Conservation (phyloP, 2,797 vertebrate genomes). For the Margarornis squamiger region DNA sequence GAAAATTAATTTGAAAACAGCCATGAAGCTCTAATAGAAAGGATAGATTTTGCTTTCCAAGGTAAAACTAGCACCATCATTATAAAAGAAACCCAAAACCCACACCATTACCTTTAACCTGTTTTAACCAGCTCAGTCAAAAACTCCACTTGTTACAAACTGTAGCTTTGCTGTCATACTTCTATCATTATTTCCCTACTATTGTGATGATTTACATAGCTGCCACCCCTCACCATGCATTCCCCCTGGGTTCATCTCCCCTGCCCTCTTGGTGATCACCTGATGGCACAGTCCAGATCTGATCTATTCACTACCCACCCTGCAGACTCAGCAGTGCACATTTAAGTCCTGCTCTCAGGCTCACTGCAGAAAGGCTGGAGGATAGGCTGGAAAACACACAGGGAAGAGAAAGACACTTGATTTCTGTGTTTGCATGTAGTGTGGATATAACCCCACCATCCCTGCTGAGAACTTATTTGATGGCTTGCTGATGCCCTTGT, state of each 20-base stretch:
- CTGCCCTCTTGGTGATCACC: background rate
- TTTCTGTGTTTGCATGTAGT: background rate
- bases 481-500: background rate
- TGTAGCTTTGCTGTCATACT: background rate
- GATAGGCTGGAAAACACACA: background rate
- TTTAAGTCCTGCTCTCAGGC: accelerated
- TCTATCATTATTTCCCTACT: background rate
- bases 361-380: background rate
- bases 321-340: background rate
- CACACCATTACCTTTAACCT: background rate
- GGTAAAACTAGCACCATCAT: background rate
- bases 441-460: background rate
- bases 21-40: background rate
- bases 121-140: background rate
- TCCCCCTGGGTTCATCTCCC: background rate
- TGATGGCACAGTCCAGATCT: background rate
- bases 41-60: background rate
- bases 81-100: background rate
- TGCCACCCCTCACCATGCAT: too few species aligned
- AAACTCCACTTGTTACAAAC: background rate
- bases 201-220: background rate
- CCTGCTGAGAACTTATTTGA: background rate
- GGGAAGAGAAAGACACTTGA: background rate
- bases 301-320: background rate
- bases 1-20: conserved; percentile 13